phyloP scores from a whole-genome alignment of 2,888 invertebrate species.

The Himalopsyche anomala region DNA sequence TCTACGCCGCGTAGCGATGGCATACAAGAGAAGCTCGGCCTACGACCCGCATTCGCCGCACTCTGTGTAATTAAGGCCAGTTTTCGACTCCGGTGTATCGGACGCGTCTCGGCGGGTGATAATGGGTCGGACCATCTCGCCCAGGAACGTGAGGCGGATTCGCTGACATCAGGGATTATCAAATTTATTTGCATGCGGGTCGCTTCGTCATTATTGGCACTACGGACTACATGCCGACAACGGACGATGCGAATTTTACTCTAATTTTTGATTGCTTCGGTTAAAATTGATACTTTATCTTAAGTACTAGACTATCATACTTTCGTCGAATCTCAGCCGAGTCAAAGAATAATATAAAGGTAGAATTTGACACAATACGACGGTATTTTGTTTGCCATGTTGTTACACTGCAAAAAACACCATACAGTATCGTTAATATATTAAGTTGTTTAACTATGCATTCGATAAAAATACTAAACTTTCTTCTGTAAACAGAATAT shows the following conservation, averaged over 20 bases:
- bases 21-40: background rate
- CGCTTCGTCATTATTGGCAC: background rate
- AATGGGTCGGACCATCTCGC: conserved; percentile 2
- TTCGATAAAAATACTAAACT: no score
- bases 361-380: no score
- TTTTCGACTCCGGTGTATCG: conserved; percentile 30
- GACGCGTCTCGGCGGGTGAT: conserved; percentile 11
- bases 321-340: no score
- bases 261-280: background rate
- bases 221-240: background rate
- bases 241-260: background rate
- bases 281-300: no score
- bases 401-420: no score
- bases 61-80: conserved; percentile 31
- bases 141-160: background rate
- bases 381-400: no score
- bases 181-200: conserved; percentile 15
- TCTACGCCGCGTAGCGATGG: background rate
- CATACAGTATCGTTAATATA: no score
- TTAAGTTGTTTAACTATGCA: no score
- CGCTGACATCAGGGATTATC: conserved; percentile 14
- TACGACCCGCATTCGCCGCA: conserved; percentile 19
- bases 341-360: no score
- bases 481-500: no score
- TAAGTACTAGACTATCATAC: no score